These are phyloP conservation scores for Melanotus villosus DNA, from an alignment of 2,888 invertebrate genomes.

Conservation along the genomic window DNA sequence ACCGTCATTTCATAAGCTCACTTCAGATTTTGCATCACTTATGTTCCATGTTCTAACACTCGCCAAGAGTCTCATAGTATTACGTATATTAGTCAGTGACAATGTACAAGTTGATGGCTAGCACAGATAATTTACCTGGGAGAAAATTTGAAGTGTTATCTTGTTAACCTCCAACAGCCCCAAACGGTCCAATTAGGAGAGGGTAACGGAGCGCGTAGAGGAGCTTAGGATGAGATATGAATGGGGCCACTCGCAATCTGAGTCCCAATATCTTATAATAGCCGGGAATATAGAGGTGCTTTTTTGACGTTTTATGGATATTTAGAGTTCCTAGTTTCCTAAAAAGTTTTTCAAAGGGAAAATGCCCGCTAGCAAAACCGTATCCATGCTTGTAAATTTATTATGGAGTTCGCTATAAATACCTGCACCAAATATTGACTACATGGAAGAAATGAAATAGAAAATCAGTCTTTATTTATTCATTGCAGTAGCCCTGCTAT, in stretches of 20 bases:
- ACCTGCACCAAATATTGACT: constrained; percentile 32
- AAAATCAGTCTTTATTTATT: constrained; percentile 49
- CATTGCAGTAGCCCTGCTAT: constrained; percentile 42
- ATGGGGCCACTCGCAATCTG: constrained; percentile 54
- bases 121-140: constrained; percentile 44
- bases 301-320: constrained; percentile 58
- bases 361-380: constrained; percentile 5
- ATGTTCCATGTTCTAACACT: too few species aligned
- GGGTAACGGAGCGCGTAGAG: constrained; percentile 60
- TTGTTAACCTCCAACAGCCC: constrained; percentile 61
- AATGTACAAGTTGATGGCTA: constrained; percentile 37
- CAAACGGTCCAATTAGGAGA: constrained; percentile 62
- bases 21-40: too few species aligned
- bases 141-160: constrained; percentile 60
- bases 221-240: constrained; percentile 57
- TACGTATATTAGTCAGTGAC: constrained; percentile 1
- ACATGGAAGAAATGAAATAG: constrained; percentile 39
- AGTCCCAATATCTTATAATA: constrained; percentile 62
- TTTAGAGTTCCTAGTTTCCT: constrained; percentile 50
- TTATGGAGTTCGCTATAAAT: constrained; percentile 27
- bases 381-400: constrained; percentile 30
- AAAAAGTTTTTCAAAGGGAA: constrained; percentile 33
- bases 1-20: too few species aligned
- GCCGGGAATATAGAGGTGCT: constrained; percentile 52
- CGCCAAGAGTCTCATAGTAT: neutral